These are phyloP conservation scores for Hirtodrosophila confusa DNA, from an alignment of 2,888 invertebrate species.

Conservation along the genomic window DNA sequence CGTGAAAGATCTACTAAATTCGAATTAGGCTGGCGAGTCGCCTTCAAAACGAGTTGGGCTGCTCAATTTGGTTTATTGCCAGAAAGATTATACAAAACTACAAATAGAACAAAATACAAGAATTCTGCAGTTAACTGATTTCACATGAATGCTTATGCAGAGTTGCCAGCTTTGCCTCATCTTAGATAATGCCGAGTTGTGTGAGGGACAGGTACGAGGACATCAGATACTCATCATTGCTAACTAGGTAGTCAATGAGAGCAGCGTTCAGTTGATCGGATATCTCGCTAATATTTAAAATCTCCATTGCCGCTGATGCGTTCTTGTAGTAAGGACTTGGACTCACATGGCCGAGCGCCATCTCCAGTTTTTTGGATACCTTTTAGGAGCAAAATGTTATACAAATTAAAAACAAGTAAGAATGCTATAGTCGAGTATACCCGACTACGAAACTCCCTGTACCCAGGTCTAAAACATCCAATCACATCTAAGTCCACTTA, in stretches of 20 bases:
- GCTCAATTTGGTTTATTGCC: slow-evolving; percentile 31
- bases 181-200: background rate
- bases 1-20: slow-evolving; percentile 52
- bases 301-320: slow-evolving; percentile 51
- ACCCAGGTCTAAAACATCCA: no score
- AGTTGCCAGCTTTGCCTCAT: background rate
- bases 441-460: no score
- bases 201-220: background rate
- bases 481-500: no score
- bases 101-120: slow-evolving; percentile 6
- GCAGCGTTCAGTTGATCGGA: slow-evolving; percentile 36
- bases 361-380: slow-evolving; percentile 36
- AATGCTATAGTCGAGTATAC: no score
- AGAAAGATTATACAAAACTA: background rate
- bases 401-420: background rate
- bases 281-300: slow-evolving; percentile 32
- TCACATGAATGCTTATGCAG: background rate
- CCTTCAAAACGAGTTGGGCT: slow-evolving; percentile 20
- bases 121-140: slow-evolving; percentile 2
- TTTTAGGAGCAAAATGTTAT: background rate
- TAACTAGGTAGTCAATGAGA: slow-evolving; percentile 44
- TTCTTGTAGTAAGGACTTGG: slow-evolving; percentile 14
- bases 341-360: slow-evolving; percentile 20
- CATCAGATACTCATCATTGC: slow-evolving; percentile 6
- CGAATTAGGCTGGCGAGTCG: slow-evolving; percentile 42